These are phyloP conservation scores for Siniperca obscura DNA, from an alignment of 2,797 vertebrate genomes.

Conservation along the genomic window DNA sequence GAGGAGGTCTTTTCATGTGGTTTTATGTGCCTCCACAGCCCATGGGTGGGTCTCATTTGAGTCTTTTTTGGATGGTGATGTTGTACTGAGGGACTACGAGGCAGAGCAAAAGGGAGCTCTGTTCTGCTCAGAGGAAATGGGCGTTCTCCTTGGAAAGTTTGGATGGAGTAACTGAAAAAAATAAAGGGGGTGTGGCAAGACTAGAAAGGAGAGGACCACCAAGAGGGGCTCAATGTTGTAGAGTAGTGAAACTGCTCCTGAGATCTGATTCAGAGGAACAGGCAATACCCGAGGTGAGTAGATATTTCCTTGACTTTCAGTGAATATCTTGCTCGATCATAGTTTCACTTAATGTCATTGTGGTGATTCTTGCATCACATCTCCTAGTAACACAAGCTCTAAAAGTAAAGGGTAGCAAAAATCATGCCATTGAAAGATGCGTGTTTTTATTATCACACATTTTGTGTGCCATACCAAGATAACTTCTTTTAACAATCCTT, in stretches of 20 bases:
- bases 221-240: slow-evolving; percentile 55
- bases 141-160: slow-evolving; percentile 78
- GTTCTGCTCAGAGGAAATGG: slow-evolving; percentile 82
- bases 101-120: slow-evolving; percentile 73
- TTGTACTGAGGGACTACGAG: slow-evolving; percentile 54
- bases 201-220: slow-evolving; percentile 71
- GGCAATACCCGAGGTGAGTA: slow-evolving; percentile 56
- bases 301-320: not conserved
- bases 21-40: slow-evolving; percentile 51
- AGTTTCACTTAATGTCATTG: not conserved
- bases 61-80: slow-evolving; percentile 69
- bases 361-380: not conserved
- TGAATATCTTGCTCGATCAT: not conserved
- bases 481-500: not conserved
- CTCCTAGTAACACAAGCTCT: not conserved
- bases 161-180: slow-evolving; percentile 67
- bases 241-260: slow-evolving; percentile 38
- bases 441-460: not conserved
- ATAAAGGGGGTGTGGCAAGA: slow-evolving; percentile 67
- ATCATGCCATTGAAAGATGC: not conserved
- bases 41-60: slow-evolving; percentile 76
- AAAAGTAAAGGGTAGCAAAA: not conserved
- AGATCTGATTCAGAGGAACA: slow-evolving; percentile 49
- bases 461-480: not conserved
- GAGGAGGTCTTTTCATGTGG: slow-evolving; percentile 69